phyloP scores from a whole-genome alignment of 1,140 invertebrate genomes.

The Xylocopa sonorina region DNA sequence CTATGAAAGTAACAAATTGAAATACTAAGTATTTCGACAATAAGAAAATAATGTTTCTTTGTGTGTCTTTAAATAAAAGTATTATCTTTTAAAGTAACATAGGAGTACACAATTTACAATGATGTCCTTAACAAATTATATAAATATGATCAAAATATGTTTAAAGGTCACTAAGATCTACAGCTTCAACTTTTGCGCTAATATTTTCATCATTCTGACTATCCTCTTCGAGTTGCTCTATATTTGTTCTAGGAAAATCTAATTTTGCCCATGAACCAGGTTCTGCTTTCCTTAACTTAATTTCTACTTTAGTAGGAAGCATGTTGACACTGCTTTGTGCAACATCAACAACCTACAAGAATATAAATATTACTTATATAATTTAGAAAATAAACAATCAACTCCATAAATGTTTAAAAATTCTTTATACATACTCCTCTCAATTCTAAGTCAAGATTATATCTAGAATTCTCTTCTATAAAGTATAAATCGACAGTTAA shows the following conservation, averaged over 20 bases:
- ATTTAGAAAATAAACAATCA: too few species aligned
- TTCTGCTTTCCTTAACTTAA: slow-evolving; percentile 94
- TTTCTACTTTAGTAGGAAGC: slow-evolving; percentile 97
- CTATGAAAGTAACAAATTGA: slow-evolving; percentile 7
- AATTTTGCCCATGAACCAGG: slow-evolving; percentile 91
- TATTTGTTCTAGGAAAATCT: slow-evolving; percentile 83
- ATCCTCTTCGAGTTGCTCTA: slow-evolving; percentile 56
- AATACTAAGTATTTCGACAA: slow-evolving; percentile 7
- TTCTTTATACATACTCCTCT: slow-evolving; percentile 87
- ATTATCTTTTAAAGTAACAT: slow-evolving; percentile 3
- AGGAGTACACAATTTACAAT: not conserved
- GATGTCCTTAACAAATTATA: slow-evolving; percentile 1
- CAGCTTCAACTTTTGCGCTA: slow-evolving; percentile 78
- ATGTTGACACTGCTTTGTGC: slow-evolving; percentile 88
- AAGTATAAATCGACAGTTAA: slow-evolving; percentile 91
- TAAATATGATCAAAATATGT: not conserved
- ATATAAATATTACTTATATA: slow-evolving; percentile 47
- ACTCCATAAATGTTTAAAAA: not conserved
- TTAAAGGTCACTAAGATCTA: slow-evolving; percentile 79
- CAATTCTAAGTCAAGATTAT: slow-evolving; percentile 91
- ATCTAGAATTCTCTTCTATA: slow-evolving; percentile 89
- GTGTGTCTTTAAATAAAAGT: slow-evolving; percentile 10
- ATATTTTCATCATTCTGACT: slow-evolving; percentile 72
- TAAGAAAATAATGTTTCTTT: slow-evolving; percentile 29
- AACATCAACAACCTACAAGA: slow-evolving; percentile 87